phyloP scores from a whole-genome alignment of 2,888 invertebrate genomes.

The Clepsis dumicolana region DNA sequence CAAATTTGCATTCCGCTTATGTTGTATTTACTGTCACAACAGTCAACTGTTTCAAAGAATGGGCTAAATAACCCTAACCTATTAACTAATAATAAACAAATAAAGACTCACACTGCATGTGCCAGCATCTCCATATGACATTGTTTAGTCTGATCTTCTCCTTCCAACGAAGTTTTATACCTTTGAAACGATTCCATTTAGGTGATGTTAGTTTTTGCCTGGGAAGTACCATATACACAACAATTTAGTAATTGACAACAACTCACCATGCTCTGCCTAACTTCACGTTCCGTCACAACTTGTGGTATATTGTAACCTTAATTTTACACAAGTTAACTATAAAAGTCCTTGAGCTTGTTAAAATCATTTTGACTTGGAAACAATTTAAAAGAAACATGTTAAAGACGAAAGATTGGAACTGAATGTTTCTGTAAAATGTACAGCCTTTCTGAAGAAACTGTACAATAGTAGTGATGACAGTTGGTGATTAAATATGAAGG shows the following conservation, averaged over 20 bases:
- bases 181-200: slow-evolving; percentile 99
- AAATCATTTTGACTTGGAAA: slow-evolving; percentile 72
- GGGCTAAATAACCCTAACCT: not conserved
- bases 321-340: slow-evolving; percentile 66
- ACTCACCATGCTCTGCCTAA: slow-evolving; percentile 71
- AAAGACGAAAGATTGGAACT: slow-evolving; percentile 53
- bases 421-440: slow-evolving; percentile 55
- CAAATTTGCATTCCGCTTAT: not conserved
- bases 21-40: not conserved
- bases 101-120: slow-evolving; percentile 96
- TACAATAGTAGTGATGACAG: slow-evolving; percentile 64
- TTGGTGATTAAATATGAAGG: slow-evolving; percentile 66
- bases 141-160: slow-evolving; percentile 99
- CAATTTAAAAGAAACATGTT: slow-evolving; percentile 71
- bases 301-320: slow-evolving; percentile 63
- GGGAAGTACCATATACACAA: slow-evolving; percentile 73
- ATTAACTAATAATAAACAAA: not conserved
- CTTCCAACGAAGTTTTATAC: slow-evolving; percentile 98
- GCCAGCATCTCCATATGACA: slow-evolving; percentile 99
- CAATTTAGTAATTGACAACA: slow-evolving; percentile 47
- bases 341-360: slow-evolving; percentile 69
- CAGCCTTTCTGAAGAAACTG: slow-evolving; percentile 64
- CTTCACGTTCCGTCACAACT: slow-evolving; percentile 68
- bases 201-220: slow-evolving; percentile 99
- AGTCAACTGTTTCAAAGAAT: not conserved